A percentile compares a stretch with the other conserved stretches of the same genome.
Conservation (phyloP, 2,888 invertebrate genomes). For the Temnothorax ravouxi region DNA sequence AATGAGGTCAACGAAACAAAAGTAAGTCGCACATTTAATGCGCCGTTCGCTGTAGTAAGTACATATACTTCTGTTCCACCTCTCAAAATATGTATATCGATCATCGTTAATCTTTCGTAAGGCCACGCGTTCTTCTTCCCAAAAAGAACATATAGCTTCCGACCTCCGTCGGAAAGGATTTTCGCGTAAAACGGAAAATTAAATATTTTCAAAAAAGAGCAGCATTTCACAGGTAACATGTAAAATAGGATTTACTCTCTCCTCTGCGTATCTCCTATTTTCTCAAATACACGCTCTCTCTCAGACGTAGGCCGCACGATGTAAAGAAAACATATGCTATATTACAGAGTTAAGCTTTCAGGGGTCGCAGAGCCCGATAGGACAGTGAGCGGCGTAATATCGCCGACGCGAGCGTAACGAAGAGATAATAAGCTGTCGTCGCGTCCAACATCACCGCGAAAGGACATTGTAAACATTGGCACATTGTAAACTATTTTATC, state of each 20-base stretch:
- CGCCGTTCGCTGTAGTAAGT: conserved; percentile 31
- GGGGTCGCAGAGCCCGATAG: conserved; percentile 6
- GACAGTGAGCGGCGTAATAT: conserved; percentile 13
- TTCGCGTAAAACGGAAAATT: neutral
- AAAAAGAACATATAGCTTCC: neutral
- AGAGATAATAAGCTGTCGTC: conserved; percentile 29
- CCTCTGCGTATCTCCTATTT: conserved; percentile 5
- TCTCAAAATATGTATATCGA: conserved; percentile 13
- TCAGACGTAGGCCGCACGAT: conserved; percentile 38
- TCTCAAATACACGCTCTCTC: conserved; percentile 6
- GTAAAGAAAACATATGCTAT: conserved; percentile 37
- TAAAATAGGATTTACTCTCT: conserved; percentile 5
- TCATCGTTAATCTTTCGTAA: conserved; percentile 21
- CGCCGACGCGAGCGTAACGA: conserved; percentile 17
- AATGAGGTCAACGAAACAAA: neutral
- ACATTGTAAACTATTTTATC: conserved; percentile 64
- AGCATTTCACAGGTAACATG: neutral
- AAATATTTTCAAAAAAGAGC: neutral
- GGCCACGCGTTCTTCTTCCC: conserved; percentile 23
- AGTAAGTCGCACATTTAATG: conserved; percentile 12
- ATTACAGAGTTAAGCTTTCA: conserved; percentile 10
- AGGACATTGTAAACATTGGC: conserved; percentile 62
- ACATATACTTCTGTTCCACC: conserved; percentile 30
- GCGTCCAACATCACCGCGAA: conserved; percentile 12
- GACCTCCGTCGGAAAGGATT: neutral